These are phyloP conservation scores for Sarcophaga rosellei DNA, from an alignment of 2,888 invertebrate species.

Conservation along the genomic window DNA sequence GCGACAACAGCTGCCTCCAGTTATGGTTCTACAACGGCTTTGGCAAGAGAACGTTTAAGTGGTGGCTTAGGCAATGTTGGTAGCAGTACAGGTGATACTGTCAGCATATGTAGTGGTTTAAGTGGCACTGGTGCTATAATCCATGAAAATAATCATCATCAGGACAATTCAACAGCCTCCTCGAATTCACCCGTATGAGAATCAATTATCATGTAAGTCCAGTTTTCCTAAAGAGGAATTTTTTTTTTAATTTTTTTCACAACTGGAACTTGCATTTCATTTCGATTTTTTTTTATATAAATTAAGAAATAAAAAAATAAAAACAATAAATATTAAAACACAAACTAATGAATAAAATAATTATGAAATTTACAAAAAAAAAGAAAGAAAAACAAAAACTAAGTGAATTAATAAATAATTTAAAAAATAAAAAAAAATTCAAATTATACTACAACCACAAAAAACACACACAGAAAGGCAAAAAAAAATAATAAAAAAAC, in stretches of 20 bases:
- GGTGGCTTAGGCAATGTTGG: constrained; percentile 42
- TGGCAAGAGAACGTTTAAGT: constrained; percentile 55
- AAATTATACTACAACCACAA: background rate
- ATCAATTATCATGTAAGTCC: constrained; percentile 74
- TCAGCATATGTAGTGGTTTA: constrained; percentile 55
- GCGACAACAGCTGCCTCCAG: constrained; percentile 71
- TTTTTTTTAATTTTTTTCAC: background rate
- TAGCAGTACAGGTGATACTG: constrained; percentile 30
- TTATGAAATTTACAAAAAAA: background rate
- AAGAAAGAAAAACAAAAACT: constrained; percentile 24
- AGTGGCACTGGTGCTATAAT: constrained; percentile 56
- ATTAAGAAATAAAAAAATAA: background rate
- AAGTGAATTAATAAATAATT: constrained; percentile 55
- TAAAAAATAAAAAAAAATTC: constrained; percentile 11
- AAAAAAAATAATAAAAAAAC: background rate
- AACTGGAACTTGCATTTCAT: constrained; percentile 57
- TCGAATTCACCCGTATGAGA: constrained; percentile 78
- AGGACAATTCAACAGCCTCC: constrained; percentile 72
- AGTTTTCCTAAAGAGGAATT: background rate
- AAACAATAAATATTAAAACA: constrained; percentile 18
- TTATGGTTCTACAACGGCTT: constrained; percentile 52
- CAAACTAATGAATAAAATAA: constrained; percentile 21
- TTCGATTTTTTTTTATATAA: background rate
- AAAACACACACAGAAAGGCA: constrained; percentile 1
- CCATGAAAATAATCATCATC: constrained; percentile 56